These are phyloP conservation scores for Sisor rabdophorus DNA, from an alignment of 2,113 vertebrate species.

Conservation along the genomic window DNA sequence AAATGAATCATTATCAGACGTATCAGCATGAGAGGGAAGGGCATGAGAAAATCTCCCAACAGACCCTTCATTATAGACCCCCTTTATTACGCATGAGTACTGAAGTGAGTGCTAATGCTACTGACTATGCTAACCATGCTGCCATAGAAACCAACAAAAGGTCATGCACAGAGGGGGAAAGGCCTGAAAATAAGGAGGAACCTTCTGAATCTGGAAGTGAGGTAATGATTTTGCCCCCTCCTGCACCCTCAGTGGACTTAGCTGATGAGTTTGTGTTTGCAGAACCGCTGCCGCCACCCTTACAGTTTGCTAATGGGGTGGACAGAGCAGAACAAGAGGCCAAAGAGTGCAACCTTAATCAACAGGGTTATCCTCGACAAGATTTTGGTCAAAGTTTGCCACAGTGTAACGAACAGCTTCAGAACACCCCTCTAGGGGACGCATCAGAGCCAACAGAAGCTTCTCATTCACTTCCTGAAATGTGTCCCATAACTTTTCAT, in stretches of 20 bases:
- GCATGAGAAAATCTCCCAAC: constrained; percentile 62
- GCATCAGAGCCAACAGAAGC: constrained; percentile 26
- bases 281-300: constrained; percentile 84
- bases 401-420: constrained; percentile 23
- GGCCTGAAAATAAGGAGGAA: constrained; percentile 32
- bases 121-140: constrained; percentile 46
- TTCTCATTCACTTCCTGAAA: constrained; percentile 27
- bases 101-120: constrained; percentile 55
- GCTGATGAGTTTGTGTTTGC: constrained; percentile 89
- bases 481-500: constrained; percentile 33
- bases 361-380: constrained; percentile 50
- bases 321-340: constrained; percentile 65
- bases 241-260: constrained; percentile 82
- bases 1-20: constrained; percentile 55
- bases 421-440: background rate
- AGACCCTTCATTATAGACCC: constrained; percentile 65
- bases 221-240: constrained; percentile 82
- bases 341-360: constrained; percentile 54
- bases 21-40: constrained; percentile 57
- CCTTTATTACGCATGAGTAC: constrained; percentile 69
- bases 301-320: constrained; percentile 88
- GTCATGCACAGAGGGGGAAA: constrained; percentile 60
- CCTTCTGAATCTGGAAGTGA: constrained; percentile 64
- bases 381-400: background rate
- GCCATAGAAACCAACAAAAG: constrained; percentile 40